A percentile compares a stretch with the other conserved stretches of the same genome.
phyloP scores from a whole-genome alignment of 2,888 invertebrate genomes.

The Hemithea aestivaria region DNA sequence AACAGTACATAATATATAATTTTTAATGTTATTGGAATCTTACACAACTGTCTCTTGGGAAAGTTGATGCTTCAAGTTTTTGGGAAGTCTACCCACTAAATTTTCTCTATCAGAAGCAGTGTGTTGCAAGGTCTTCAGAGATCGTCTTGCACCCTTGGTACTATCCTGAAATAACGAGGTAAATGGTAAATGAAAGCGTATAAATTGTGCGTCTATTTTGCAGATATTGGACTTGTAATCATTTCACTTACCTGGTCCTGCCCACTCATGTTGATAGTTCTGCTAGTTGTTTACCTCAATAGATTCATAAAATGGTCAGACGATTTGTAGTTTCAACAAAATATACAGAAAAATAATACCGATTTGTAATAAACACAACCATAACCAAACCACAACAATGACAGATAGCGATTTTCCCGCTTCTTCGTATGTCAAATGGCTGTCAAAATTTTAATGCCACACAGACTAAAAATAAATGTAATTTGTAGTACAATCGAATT shows the following conservation, averaged over 20 bases:
- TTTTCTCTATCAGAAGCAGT: conserved; percentile 87
- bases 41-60: conserved; percentile 72
- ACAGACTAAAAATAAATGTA: no score
- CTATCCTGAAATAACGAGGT: conserved; percentile 38
- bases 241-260: conserved; percentile 32
- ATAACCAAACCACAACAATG: no score
- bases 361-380: no score
- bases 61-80: conserved; percentile 72
- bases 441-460: no score
- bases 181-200: no score
- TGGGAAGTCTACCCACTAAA: conserved; percentile 82
- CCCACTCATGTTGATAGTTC: conserved; percentile 33
- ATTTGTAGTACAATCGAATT: no score
- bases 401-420: no score
- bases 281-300: background rate
- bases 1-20: no score
- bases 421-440: no score
- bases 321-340: no score
- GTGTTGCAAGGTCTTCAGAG: conserved; percentile 86
- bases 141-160: conserved; percentile 73
- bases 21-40: conserved; percentile 29
- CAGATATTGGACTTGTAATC: background rate
- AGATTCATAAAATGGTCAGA: no score
- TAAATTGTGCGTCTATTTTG: background rate
- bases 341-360: no score